Conservation (phyloP, 30 jellyfish, hydroid and myxozoan species). For the Hydra vulgaris region DNA sequence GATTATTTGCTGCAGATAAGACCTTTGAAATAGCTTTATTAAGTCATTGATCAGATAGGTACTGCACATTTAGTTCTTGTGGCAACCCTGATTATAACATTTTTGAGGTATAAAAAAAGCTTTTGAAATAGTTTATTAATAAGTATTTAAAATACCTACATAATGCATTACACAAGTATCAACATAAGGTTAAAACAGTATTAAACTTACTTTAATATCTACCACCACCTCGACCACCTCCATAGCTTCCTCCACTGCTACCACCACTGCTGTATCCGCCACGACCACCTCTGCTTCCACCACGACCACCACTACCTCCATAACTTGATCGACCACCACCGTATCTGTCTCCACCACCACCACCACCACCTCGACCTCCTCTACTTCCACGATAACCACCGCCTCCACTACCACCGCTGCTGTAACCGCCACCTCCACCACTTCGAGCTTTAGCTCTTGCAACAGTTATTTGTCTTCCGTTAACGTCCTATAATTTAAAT, state of each 20-base stretch:
- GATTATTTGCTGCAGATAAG: too few relatives aligned
- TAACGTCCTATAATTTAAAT: not conserved
- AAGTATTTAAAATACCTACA: too few relatives aligned
- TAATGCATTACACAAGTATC: too few relatives aligned
- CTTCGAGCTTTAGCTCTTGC: not conserved
- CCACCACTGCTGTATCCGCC: not conserved
- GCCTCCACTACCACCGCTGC: not conserved
- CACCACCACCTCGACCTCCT: constrained; percentile 2
- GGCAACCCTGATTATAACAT: too few relatives aligned
- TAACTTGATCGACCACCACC: constrained; percentile 3
- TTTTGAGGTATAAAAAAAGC: too few relatives aligned
- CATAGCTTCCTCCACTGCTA: not conserved
- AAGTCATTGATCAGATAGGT: too few relatives aligned
- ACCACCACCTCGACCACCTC: not conserved
- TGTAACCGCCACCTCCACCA: constrained; percentile 8
- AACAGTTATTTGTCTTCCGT: constrained; percentile 3
- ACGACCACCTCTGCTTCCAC: not conserved
- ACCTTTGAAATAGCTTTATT: too few relatives aligned
- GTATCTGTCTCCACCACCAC: not conserved
- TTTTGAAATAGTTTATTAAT: too few relatives aligned
- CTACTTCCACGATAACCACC: constrained; percentile 5
- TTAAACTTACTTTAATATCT: not conserved
- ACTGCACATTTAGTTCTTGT: too few relatives aligned
- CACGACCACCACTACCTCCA: not conserved
- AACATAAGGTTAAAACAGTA: too few relatives aligned